phyloP scores from a whole-genome alignment of 2,113 vertebrate genomes.

The Eubucco bourcierii region DNA sequence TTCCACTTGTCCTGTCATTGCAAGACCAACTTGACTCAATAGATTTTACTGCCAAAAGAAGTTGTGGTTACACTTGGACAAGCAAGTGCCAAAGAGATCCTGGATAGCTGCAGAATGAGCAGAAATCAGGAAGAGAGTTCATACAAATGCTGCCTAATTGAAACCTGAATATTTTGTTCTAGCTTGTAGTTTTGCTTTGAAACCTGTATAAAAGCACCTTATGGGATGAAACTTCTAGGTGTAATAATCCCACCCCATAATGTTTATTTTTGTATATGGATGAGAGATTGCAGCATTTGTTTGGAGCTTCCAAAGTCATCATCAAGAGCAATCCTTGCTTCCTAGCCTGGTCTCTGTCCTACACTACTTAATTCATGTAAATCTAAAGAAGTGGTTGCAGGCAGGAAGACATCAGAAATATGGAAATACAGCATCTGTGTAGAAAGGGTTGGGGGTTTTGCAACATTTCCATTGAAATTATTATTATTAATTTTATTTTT shows the following conservation, averaged over 20 bases:
- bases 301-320: neutral
- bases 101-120: neutral
- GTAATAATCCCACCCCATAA: neutral
- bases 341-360: neutral
- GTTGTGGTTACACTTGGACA: neutral
- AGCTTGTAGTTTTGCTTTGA: neutral
- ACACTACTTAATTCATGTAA: conserved; percentile 33
- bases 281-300: neutral
- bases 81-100: neutral
- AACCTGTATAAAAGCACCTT: neutral
- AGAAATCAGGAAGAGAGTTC: neutral
- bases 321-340: neutral
- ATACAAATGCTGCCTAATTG: neutral
- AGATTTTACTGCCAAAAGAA: neutral
- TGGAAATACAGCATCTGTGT: conserved; percentile 60
- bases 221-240: neutral
- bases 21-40: neutral
- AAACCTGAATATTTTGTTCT: neutral
- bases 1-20: no score
- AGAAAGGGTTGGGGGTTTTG: conserved; percentile 9
- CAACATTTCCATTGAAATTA: conserved; percentile 19
- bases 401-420: conserved; percentile 53
- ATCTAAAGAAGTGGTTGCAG: conserved; percentile 21
- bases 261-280: neutral
- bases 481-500: neutral